These are phyloP conservation scores for Diorhabda carinulata DNA, from an alignment of 1,140 invertebrate species.

Conservation along the genomic window DNA sequence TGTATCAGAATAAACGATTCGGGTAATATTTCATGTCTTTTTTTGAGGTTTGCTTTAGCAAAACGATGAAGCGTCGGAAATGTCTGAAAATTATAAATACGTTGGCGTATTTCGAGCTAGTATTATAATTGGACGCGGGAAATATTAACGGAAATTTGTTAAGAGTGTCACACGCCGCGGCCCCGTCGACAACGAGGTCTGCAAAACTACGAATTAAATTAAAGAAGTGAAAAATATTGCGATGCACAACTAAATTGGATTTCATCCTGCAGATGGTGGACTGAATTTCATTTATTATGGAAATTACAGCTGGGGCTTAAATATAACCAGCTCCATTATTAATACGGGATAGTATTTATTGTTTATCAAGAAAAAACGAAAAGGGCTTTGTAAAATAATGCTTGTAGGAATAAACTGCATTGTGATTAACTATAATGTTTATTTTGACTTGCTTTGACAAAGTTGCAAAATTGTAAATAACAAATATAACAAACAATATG, in stretches of 20 bases:
- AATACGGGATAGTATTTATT: no score
- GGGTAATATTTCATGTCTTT: neutral
- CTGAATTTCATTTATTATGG: neutral
- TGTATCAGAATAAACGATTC: neutral
- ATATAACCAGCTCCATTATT: no score
- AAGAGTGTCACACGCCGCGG: neutral
- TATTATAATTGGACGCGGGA: constrained; percentile 2
- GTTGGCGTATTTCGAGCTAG: neutral
- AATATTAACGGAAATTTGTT: constrained; percentile 3
- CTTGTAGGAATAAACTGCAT: no score
- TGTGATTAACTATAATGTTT: no score
- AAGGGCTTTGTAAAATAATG: no score
- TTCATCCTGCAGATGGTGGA: neutral
- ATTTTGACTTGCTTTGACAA: no score
- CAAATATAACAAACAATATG: no score
- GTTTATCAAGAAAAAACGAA: no score
- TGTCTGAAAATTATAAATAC: constrained; percentile 1
- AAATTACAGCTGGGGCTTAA: neutral
- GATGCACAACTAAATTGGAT: neutral
- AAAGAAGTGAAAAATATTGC: neutral
- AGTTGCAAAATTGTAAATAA: no score
- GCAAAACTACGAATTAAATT: neutral
- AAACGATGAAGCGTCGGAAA: neutral
- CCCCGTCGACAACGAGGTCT: neutral
- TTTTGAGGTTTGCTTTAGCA: neutral